A percentile compares a stretch with the other conserved stretches of the same genome.
These are phyloP conservation scores for Leptonema lineaticorne DNA, from an alignment of 1,140 invertebrate genomes.

Conservation along the genomic window DNA sequence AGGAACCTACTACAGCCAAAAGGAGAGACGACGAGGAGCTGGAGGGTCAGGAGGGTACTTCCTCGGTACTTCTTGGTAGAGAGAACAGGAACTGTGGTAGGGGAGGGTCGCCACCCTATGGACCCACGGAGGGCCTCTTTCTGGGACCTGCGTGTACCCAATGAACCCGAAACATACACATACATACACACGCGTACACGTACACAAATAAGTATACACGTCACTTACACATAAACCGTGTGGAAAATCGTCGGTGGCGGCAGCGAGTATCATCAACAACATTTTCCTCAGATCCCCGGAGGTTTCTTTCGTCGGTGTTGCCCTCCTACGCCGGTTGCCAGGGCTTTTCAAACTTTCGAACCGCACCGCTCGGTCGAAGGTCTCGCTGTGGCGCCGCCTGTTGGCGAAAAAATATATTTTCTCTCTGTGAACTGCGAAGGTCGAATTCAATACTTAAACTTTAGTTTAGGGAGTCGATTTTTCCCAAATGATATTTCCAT, in stretches of 20 bases:
- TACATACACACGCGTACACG: background rate
- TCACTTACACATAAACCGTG: too few relatives aligned
- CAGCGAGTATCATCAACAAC: slow-evolving; percentile 24
- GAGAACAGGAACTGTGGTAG: background rate
- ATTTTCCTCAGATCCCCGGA: slow-evolving; percentile 16
- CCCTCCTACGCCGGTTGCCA: background rate
- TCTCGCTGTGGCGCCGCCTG: background rate
- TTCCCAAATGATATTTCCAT: too few relatives aligned
- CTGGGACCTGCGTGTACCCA: slow-evolving; percentile 22
- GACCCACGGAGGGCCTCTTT: slow-evolving; percentile 13
- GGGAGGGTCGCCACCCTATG: background rate
- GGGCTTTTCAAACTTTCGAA: background rate
- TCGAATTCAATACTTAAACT: background rate
- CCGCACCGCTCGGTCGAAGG: background rate
- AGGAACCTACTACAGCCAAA: background rate
- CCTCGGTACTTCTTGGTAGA: slow-evolving; percentile 6
- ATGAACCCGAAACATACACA: slow-evolving; percentile 22
- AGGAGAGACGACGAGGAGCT: background rate
- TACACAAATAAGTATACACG: too few relatives aligned
- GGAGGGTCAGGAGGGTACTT: background rate
- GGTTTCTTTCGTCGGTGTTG: slow-evolving; percentile 28
- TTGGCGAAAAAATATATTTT: too few relatives aligned
- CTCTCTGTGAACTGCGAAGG: background rate
- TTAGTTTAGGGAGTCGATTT: too few relatives aligned
- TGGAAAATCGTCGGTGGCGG: too few relatives aligned